Conservation (phyloP, 2,797 vertebrate species). For the Darevskia nairensis region DNA sequence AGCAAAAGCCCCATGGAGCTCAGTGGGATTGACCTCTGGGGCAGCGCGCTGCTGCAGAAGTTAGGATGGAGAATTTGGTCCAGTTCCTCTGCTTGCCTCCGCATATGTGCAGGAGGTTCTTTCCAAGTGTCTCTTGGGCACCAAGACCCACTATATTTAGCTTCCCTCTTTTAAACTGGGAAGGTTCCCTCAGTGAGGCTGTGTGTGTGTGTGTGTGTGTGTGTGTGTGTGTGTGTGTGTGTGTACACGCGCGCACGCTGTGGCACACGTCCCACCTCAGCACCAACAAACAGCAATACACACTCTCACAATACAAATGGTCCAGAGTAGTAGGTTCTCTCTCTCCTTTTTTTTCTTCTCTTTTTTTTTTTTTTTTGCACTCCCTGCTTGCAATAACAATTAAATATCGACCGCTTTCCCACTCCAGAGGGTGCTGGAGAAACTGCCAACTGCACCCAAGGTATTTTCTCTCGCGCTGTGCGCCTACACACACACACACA, state of each 20-base stretch:
- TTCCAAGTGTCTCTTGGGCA: not conserved
- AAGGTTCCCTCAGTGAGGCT: not conserved
- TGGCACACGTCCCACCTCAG: not conserved
- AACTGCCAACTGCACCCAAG: constrained; percentile 46
- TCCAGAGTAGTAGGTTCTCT: not conserved
- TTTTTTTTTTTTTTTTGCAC: not conserved
- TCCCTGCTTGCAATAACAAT: constrained; percentile 49
- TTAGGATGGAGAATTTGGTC: not conserved
- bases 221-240: not conserved
- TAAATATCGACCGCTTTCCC: constrained; percentile 41
- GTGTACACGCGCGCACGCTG: not conserved
- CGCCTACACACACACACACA: not conserved
- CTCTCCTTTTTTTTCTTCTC: no score
- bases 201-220: not conserved
- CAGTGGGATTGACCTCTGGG: no score
- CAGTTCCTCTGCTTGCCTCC: not conserved
- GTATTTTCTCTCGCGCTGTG: constrained; percentile 28
- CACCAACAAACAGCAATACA: not conserved
- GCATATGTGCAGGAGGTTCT: not conserved
- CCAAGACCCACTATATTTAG: not conserved
- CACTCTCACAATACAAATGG: constrained; percentile 7
- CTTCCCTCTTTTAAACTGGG: not conserved
- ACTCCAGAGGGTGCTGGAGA: constrained; percentile 32
- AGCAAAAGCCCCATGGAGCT: no score
- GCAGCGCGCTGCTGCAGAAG: not conserved